phyloP scores from a whole-genome alignment of 2,888 invertebrate genomes.

The Dynastes hyllus region DNA sequence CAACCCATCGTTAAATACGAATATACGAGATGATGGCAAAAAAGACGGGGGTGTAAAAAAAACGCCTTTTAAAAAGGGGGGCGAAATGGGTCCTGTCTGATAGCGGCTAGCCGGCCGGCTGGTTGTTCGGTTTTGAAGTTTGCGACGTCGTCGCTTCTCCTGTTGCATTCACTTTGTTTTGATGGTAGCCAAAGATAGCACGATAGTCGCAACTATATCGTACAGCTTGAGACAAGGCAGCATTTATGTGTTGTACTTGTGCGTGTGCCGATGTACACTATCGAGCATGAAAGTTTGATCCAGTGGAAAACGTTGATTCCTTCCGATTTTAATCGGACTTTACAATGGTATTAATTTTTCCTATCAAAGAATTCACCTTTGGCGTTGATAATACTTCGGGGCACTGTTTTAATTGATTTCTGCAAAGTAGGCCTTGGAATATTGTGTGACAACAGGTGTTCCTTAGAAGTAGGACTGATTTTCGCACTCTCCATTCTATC shows the following conservation, averaged over 20 bases:
- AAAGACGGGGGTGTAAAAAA: background rate
- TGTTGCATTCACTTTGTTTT: conserved; percentile 18
- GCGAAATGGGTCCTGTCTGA: background rate
- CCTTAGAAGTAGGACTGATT: no score
- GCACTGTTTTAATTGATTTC: no score
- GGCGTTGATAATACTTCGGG: no score
- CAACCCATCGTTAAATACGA: conserved; percentile 12
- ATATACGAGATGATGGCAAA: background rate
- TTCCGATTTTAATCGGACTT: no score
- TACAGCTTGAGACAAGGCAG: conserved; percentile 22
- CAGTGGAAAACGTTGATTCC: no score
- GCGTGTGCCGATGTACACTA: background rate
- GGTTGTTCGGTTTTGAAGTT: background rate
- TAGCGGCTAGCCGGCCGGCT: conserved; percentile 1
- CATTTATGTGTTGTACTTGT: conserved; percentile 29
- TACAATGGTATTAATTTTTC: no score
- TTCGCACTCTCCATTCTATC: no score
- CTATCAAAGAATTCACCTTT: no score
- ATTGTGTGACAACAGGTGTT: no score
- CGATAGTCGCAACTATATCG: conserved; percentile 15
- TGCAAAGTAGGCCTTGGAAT: no score
- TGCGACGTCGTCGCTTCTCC: conserved; percentile 12
- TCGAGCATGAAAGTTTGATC: no score
- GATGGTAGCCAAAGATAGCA: conserved; percentile 41
- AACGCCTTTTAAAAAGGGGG: no score